Evolutionary conservation across 1,140 invertebrate genomes (phyloP).

Genomic region (Limonius californicus): DNA sequence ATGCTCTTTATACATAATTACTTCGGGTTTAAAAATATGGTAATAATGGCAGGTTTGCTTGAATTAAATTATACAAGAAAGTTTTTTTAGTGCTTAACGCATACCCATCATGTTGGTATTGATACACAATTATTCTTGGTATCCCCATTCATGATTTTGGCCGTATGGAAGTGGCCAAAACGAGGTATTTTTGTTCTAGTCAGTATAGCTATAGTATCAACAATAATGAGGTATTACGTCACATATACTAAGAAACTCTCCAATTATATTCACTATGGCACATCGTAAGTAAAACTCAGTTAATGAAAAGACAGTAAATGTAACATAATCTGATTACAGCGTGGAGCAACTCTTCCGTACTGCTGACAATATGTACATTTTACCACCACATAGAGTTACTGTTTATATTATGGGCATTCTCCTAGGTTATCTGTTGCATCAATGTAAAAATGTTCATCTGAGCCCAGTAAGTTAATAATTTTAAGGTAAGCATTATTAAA

Average conservation of each 20-base stretch:
- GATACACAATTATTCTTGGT: conserved; percentile 76
- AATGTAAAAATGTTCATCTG: conserved; percentile 45
- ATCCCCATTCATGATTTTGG: conserved; percentile 62
- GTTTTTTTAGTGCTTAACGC: conserved; percentile 59
- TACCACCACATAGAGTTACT: conserved; percentile 64
- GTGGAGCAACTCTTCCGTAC: conserved; percentile 65
- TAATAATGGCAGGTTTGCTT: conserved; percentile 34
- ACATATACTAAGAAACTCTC: conserved; percentile 61
- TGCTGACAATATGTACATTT: conserved; percentile 66
- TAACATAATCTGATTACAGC: conserved; percentile 34
- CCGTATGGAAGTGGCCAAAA: conserved; percentile 62
- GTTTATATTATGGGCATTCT: conserved; percentile 70
- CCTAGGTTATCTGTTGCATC: conserved; percentile 58
- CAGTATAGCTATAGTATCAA: conserved; percentile 56
- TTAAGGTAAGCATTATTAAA: neutral
- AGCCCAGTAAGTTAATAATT: conserved; percentile 36
- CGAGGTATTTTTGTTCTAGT: conserved; percentile 53
- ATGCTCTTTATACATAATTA: conserved; percentile 61
- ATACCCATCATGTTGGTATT: conserved; percentile 70
- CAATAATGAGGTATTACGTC: conserved; percentile 60
- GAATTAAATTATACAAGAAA: conserved; percentile 5
- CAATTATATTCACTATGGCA: conserved; percentile 69
- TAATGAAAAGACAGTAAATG: no score
- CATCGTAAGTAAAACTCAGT: conserved; percentile 67
- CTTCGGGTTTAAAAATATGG: conserved; percentile 61